These are phyloP conservation scores for Calidris pygmaea DNA, from an alignment of 2,113 vertebrate genomes.

Conservation along the genomic window DNA sequence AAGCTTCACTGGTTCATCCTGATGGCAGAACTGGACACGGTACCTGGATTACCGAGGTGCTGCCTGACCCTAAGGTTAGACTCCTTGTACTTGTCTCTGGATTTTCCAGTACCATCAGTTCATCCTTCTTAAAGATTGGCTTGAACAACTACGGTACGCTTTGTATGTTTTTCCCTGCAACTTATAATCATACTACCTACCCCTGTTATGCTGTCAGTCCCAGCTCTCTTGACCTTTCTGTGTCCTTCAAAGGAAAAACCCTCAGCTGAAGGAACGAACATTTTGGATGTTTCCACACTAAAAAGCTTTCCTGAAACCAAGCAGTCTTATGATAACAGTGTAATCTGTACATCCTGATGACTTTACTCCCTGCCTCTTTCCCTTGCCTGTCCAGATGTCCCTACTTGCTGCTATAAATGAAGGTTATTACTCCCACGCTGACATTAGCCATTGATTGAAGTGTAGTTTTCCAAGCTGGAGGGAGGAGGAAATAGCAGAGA, in stretches of 20 bases:
- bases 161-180: neutral
- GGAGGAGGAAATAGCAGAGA: conserved; percentile 62
- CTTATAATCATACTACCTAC: neutral
- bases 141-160: neutral
- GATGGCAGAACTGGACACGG: neutral
- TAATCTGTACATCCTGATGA: conserved; percentile 44
- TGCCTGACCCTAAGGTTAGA: neutral
- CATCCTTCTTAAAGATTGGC: neutral
- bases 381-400: conserved; percentile 68
- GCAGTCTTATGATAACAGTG: neutral
- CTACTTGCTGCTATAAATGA: conserved; percentile 57
- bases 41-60: neutral
- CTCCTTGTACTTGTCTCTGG: neutral
- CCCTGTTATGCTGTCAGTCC: neutral
- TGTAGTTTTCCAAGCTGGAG: conserved; percentile 61
- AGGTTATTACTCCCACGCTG: conserved; percentile 67
- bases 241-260: neutral
- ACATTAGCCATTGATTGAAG: conserved; percentile 71
- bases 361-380: conserved; percentile 37
- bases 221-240: neutral
- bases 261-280: neutral
- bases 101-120: neutral
- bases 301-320: conserved; percentile 10
- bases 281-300: neutral
- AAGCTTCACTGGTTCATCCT: neutral